Evolutionary conservation across 2,797 vertebrate genomes (phyloP), one percentile per base, ranked within the genome.

Genomic region (Lagorchestes hirsutus): DNA sequence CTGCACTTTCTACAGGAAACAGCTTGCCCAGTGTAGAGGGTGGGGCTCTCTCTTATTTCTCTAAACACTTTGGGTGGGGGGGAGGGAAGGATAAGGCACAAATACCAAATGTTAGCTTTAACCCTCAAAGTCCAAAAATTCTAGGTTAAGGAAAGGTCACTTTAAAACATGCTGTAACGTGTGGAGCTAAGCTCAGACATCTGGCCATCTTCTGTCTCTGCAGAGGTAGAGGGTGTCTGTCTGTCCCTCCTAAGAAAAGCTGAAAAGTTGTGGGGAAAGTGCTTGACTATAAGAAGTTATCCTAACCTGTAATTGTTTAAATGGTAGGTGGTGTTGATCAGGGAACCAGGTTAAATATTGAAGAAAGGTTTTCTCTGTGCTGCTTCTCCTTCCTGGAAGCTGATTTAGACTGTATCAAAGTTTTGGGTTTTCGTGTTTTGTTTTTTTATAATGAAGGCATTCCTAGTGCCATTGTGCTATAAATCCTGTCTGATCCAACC

Each of bases 401-500:
- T 97, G 97, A 98, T 98, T 98, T 98, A 98, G 97, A 98, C 97
- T 92, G 93, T 98, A 98, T 97, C 97, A 98, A 92, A 97, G 96
- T 98, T 82, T 82, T 22, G 16, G 14, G 16, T 55, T 98, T 98
- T 98, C 27, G 22, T 27, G 28, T 31, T 28, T 62, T 31, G 14
- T 13, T 34, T 13, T 67, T 11, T 67, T 98, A 98, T 98, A 96
- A 98, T 97, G 98, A 97, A 98, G 96, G 96, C 98, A 98, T 98
- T 98, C 98, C 97, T 98, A 97, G 92, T 97, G 95, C 97, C 95
- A 98, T 98, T 98, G 98, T 98, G 94, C 97, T 98, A 92, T 96
- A 99, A 99, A 99, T 99, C 98, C 98, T 98, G 98, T 98, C 98
- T 99, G 98, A 99, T 98, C 98, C 97, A 97, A 97, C 98, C 97